Percentiles rank a stretch among this genome's conserved stretches.
Conservation (phyloP, 2,113 vertebrate genomes). For the Monopterus albus region DNA sequence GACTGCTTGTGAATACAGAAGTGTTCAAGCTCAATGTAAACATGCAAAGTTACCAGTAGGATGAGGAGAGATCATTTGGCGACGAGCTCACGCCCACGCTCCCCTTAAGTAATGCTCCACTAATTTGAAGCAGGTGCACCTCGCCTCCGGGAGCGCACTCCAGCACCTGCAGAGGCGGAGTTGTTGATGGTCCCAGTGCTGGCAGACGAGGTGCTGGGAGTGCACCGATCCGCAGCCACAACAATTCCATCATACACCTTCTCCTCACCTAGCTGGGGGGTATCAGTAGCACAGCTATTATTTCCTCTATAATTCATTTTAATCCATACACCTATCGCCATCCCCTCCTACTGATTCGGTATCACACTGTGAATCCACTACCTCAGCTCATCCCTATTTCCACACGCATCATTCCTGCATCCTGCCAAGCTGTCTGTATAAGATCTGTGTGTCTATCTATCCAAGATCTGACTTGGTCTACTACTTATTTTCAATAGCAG, state of each 20-base stretch:
- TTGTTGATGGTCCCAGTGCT: too few species aligned
- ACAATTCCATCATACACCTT: not conserved
- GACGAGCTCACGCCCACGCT: too few species aligned
- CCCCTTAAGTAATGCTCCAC: too few species aligned
- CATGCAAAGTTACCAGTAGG: too few species aligned
- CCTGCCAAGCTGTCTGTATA: not conserved
- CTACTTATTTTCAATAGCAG: constrained; percentile 3
- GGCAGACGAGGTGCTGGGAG: too few species aligned
- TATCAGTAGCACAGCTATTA: not conserved
- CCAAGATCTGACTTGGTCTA: not conserved
- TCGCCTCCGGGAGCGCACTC: too few species aligned
- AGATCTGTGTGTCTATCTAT: not conserved
- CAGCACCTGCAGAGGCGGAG: too few species aligned
- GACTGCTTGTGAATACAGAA: constrained; percentile 44
- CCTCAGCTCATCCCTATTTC: not conserved
- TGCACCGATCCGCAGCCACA: too few species aligned
- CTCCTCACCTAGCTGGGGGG: not conserved
- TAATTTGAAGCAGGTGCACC: too few species aligned
- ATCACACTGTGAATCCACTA: constrained; percentile 9
- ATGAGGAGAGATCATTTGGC: too few species aligned
- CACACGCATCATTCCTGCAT: not conserved
- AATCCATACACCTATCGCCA: constrained; percentile 1
- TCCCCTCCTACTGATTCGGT: not conserved
- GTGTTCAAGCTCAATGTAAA: too few species aligned
- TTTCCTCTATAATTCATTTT: not conserved